phyloP scores from a whole-genome alignment of 2,113 vertebrate species.

The Etia nguti region DNA sequence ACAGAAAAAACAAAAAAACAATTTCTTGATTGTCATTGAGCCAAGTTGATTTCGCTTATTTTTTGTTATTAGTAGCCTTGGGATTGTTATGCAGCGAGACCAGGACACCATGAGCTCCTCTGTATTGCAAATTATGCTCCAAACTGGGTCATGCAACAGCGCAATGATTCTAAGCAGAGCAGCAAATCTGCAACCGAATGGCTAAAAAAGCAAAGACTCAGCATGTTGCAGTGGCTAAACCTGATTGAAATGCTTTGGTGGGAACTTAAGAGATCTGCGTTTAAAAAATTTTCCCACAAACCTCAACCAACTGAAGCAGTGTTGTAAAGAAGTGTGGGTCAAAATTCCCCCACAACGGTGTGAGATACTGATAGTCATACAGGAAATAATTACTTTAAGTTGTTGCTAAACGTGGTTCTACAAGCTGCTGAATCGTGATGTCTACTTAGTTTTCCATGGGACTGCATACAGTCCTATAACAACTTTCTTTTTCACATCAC shows the following conservation, averaged over 20 bases:
- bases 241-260: not conserved
- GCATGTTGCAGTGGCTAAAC: not conserved
- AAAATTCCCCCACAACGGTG: not conserved
- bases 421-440: not conserved
- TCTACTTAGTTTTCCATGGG: not conserved
- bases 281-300: not conserved
- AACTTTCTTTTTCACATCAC: not conserved
- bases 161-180: not conserved
- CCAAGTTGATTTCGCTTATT: not conserved
- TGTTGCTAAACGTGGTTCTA: not conserved
- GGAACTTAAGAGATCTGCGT: not conserved
- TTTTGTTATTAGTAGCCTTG: not conserved
- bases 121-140: not conserved
- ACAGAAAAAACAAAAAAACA: not conserved
- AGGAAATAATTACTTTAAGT: not conserved
- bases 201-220: not conserved
- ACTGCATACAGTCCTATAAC: not conserved
- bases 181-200: not conserved
- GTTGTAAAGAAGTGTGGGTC: not conserved
- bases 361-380: not conserved
- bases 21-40: not conserved
- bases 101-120: not conserved
- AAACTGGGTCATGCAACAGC: not conserved
- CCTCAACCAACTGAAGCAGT: not conserved
- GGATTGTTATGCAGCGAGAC: not conserved